Percentiles rank a stretch among this genome's conserved stretches.
Conservation (phyloP, 2,113 vertebrate genomes). For the Australoheros scitulus region DNA sequence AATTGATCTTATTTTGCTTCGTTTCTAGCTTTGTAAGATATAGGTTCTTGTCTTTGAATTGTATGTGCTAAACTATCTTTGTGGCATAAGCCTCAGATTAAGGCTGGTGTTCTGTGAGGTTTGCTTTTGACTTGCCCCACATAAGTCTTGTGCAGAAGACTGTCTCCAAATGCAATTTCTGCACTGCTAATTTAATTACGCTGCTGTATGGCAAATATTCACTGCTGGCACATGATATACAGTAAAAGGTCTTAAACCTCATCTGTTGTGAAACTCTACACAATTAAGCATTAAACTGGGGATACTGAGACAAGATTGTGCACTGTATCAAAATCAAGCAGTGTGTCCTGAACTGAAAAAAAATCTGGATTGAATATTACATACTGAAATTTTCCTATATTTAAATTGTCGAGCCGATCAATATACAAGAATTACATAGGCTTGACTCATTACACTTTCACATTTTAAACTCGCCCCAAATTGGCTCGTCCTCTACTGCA, state of each 20-base stretch:
- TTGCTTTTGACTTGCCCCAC: not conserved
- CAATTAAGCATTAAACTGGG: not conserved
- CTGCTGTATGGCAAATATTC: not conserved
- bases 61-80: not conserved
- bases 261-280: not conserved
- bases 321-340: not conserved
- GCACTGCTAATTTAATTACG: not conserved
- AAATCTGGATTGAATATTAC: not conserved
- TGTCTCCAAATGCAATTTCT: not conserved
- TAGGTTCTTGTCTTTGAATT: not conserved
- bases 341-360: not conserved
- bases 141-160: not conserved
- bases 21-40: not conserved
- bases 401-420: not conserved
- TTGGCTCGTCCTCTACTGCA: not conserved
- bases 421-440: not conserved
- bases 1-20: not conserved
- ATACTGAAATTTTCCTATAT: not conserved
- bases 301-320: not conserved
- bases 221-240: not conserved
- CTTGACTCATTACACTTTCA: not conserved
- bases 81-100: not conserved
- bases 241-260: not conserved
- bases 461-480: not conserved
- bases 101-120: not conserved